Evolutionary conservation across 2,888 invertebrate genomes (phyloP), one percentile per base, ranked within the genome.

Genomic region (Hedychridium roseum): DNA sequence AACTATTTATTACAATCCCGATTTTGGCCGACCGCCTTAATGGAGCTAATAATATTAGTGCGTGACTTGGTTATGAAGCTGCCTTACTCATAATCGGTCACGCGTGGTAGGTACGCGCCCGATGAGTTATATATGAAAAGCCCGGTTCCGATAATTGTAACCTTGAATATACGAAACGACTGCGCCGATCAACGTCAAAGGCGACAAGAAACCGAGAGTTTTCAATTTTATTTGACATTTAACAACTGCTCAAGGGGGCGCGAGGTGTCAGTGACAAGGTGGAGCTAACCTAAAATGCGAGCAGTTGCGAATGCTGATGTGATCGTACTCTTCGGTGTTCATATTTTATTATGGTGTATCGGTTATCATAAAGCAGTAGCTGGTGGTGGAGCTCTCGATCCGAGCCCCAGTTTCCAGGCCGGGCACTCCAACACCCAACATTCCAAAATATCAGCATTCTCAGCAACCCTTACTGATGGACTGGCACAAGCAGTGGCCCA

Each of bases 401-500:
- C 72, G 14, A 69, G 64, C 27, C 45, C 68, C 44, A 63, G 61
- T 43, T 69, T 64, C 43, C 71, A 71, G 20, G 41, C 66, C 32
- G 50, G 64, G 42, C 48, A 61, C 9, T 48, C 62, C 43, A 54
- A 60, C 43, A 46, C 55, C 53, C 49, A 71, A 58, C 59, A 70
- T 49, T 58, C 66, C 45, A 74, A 70, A 54, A 56, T 70, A 31
- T 45, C 71, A 37, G 63, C 75, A 9, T 74, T 76, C 52, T 65
- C 77, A 15, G 60, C 73, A 11, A 74, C 70, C 34, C 74, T 85
- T 48, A 82, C 82, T 64, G 83, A 85, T 74, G 82, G 84, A 56
- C 80, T 85, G 77, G 82, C 84, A 31, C 81, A 83, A 70, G 84
- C 84, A 17, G 83, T 84, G 49, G 83, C 82, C 60, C 82, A 83